A percentile compares a stretch with the other conserved stretches of the same genome.
phyloP scores from a whole-genome alignment of 1,140 invertebrate genomes.

The Coenobita brevimanus region DNA sequence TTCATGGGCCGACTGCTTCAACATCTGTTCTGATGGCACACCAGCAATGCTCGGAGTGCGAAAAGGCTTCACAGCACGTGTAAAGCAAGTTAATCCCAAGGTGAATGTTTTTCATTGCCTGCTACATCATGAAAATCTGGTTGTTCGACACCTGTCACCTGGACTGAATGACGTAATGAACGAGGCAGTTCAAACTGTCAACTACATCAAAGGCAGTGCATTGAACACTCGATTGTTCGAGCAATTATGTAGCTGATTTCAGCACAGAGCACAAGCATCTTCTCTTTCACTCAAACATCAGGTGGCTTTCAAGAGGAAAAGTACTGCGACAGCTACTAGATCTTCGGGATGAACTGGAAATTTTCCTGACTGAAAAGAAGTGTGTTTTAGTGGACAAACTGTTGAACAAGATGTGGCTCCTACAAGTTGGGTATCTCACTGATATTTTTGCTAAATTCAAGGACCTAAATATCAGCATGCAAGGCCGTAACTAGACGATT shows the following conservation, averaged over 20 bases:
- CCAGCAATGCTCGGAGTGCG: constrained; percentile 11
- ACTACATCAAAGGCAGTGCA: constrained; percentile 8
- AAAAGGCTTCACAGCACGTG: not conserved
- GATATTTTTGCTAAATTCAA: constrained; percentile 30
- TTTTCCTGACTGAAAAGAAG: constrained; percentile 37
- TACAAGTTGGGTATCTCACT: constrained; percentile 3
- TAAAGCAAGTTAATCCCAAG: not conserved
- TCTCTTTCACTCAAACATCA: constrained; percentile 39
- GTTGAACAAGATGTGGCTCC: not conserved
- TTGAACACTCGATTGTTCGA: constrained; percentile 1
- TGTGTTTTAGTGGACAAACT: not conserved
- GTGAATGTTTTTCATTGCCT: constrained; percentile 5
- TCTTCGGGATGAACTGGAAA: constrained; percentile 18
- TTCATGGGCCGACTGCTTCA: not conserved
- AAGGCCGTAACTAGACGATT: constrained; percentile 41
- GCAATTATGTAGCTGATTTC: not conserved
- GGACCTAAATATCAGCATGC: constrained; percentile 24
- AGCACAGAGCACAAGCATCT: not conserved
- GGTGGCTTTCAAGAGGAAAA: constrained; percentile 43
- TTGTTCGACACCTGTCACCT: not conserved
- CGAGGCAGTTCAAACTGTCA: not conserved
- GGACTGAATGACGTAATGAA: constrained; percentile 1
- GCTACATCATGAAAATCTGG: constrained; percentile 22
- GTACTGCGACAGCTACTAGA: constrained; percentile 27
- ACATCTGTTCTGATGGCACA: not conserved